phyloP scores from a whole-genome alignment of 1,140 invertebrate genomes.

The Drosophila grimshawi region DNA sequence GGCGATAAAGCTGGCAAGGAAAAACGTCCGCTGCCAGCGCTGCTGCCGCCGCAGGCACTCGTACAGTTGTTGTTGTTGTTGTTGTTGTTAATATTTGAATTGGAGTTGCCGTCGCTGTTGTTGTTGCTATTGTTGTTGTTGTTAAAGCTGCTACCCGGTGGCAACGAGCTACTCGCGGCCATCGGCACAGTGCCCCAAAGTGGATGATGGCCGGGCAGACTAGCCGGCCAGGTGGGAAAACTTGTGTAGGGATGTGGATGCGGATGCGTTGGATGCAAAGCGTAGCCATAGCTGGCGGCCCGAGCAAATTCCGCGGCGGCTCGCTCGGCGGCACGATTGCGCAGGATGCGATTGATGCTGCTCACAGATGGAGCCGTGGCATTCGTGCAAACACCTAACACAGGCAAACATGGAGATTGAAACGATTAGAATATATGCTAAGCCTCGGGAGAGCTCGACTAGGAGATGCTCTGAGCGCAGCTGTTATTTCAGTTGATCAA shows the following conservation, averaged over 20 bases:
- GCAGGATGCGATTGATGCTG: conserved; percentile 95
- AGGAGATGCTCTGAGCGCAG: no score
- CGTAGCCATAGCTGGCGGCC: conserved; percentile 94
- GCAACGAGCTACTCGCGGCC: conserved; percentile 25
- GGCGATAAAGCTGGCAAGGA: conserved; percentile 76
- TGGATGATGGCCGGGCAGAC: conserved; percentile 59
- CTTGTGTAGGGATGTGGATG: conserved; percentile 89
- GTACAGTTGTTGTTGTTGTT: conserved; percentile 44
- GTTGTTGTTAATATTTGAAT: conserved; percentile 39
- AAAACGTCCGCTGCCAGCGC: conserved; percentile 59
- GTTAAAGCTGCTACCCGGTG: conserved; percentile 32
- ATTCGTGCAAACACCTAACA: conserved; percentile 92
- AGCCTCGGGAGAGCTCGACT: no score
- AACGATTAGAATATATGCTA: not conserved
- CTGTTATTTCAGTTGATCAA: no score
- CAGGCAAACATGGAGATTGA: not conserved
- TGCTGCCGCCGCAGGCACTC: conserved; percentile 62
- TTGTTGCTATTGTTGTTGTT: conserved; percentile 39
- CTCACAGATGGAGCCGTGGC: conserved; percentile 95
- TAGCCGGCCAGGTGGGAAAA: conserved; percentile 84
- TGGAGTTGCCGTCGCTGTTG: conserved; percentile 46
- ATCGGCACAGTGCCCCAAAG: conserved; percentile 71
- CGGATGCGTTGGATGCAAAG: conserved; percentile 88
- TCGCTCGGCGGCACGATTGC: conserved; percentile 96
- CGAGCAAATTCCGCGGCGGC: conserved; percentile 96